Evolutionary conservation across 2,113 vertebrate species (phyloP).

Genomic region (Carlito syrichta): DNA sequence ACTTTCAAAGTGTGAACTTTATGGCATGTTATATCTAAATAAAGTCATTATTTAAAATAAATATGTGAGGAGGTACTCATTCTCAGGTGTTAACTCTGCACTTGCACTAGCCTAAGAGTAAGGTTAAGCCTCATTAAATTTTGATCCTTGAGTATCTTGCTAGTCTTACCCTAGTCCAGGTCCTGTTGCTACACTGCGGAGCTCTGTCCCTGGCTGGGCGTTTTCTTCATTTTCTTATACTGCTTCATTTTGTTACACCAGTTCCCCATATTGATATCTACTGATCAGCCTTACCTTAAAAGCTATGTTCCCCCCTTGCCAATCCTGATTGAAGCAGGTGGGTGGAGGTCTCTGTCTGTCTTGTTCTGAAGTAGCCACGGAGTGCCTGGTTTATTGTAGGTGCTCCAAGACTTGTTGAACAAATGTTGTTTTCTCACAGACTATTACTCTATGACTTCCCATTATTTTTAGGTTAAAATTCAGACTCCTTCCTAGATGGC

Average conservation of each 20-base stretch:
- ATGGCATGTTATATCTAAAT: neutral
- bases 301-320: neutral
- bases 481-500: neutral
- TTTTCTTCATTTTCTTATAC: neutral
- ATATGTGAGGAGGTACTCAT: neutral
- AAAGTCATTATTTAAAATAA: neutral
- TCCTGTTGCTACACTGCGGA: neutral
- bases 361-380: neutral
- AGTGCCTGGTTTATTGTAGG: neutral
- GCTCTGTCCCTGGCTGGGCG: neutral
- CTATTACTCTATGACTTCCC: neutral
- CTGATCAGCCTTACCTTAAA: neutral
- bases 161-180: neutral
- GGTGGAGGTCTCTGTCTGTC: neutral
- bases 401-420: neutral
- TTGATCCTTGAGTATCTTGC: neutral
- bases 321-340: neutral
- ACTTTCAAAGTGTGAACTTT: neutral
- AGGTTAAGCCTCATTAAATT: neutral
- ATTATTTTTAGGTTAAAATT: slow-evolving; percentile 10
- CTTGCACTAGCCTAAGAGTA: neutral
- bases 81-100: neutral
- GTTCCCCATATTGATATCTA: neutral
- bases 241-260: neutral
- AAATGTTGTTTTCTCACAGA: neutral